A percentile compares a stretch with the other conserved stretches of the same genome.
Conservation (phyloP, 2,113 vertebrate genomes). For the Lampris megalopsis region DNA sequence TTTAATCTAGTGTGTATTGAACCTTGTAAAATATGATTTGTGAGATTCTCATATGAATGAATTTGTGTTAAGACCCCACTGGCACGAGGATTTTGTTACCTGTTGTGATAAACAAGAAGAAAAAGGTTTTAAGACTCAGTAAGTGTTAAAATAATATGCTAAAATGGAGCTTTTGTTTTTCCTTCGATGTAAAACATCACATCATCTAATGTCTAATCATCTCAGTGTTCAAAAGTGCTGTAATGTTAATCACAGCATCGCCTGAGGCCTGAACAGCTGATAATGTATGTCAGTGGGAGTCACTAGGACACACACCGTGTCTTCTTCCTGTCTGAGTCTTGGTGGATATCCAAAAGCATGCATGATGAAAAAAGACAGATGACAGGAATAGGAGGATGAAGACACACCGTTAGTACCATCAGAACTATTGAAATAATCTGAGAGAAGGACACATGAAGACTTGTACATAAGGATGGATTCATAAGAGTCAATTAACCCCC, state of each 20-base stretch:
- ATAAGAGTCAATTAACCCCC: slow-evolving; percentile 14
- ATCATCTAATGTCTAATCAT: slow-evolving; percentile 18
- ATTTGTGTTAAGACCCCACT: too few relatives aligned
- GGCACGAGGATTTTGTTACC: too few relatives aligned
- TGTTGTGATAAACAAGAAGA: too few relatives aligned
- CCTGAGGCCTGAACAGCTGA: slow-evolving; percentile 31
- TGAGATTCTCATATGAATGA: too few relatives aligned
- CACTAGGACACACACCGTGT: slow-evolving; percentile 16
- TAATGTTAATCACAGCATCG: slow-evolving; percentile 28
- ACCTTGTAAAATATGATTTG: too few relatives aligned
- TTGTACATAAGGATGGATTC: not conserved
- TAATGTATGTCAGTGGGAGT: slow-evolving; percentile 37
- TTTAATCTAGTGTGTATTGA: too few relatives aligned
- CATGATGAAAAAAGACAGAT: not conserved
- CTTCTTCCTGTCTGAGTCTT: not conserved
- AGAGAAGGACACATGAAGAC: not conserved
- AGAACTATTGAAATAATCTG: not conserved
- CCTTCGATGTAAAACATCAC: not conserved
- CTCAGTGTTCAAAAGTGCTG: slow-evolving; percentile 27
- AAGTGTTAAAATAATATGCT: too few relatives aligned
- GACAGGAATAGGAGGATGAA: not conserved
- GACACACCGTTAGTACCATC: not conserved
- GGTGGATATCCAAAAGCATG: slow-evolving; percentile 1
- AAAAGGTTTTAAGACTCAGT: too few relatives aligned
- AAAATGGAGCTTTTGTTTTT: not conserved